Conservation (phyloP, 2,113 vertebrate genomes). For the Osmerus mordax region DNA sequence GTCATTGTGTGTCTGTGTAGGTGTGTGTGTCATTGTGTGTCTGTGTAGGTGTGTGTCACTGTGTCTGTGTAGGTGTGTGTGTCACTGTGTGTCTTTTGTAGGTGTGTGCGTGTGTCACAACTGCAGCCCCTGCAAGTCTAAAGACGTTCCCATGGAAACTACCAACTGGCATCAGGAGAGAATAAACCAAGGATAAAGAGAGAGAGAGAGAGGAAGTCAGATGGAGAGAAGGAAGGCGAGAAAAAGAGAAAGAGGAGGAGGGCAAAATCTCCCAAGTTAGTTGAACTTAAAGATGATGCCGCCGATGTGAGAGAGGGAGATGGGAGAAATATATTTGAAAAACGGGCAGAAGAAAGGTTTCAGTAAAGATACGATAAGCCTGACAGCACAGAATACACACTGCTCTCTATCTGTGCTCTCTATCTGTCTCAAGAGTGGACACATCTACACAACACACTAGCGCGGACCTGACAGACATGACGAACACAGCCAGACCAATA, state of each 20-base stretch:
- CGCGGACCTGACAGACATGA: too few relatives aligned
- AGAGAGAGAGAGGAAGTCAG: slow-evolving; percentile 10
- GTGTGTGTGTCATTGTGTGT: slow-evolving; percentile 1
- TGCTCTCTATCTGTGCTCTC: too few relatives aligned
- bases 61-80: slow-evolving; percentile 27
- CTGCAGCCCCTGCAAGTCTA: slow-evolving; percentile 59
- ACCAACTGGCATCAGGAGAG: slow-evolving; percentile 42
- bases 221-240: neutral
- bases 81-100: slow-evolving; percentile 42
- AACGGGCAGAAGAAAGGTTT: too few relatives aligned
- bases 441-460: too few relatives aligned
- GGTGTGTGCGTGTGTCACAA: slow-evolving; percentile 35
- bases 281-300: too few relatives aligned
- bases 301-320: too few relatives aligned
- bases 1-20: slow-evolving; percentile 7
- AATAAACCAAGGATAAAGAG: neutral
- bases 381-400: too few relatives aligned
- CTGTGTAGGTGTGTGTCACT: slow-evolving; percentile 17
- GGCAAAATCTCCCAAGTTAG: neutral
- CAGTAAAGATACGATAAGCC: too few relatives aligned
- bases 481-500: too few relatives aligned
- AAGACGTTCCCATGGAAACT: slow-evolving; percentile 65
- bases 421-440: too few relatives aligned
- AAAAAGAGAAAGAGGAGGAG: neutral
- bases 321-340: too few relatives aligned